phyloP scores from a whole-genome alignment of 2,797 vertebrate species.

The Pseudochirops cupreus region DNA sequence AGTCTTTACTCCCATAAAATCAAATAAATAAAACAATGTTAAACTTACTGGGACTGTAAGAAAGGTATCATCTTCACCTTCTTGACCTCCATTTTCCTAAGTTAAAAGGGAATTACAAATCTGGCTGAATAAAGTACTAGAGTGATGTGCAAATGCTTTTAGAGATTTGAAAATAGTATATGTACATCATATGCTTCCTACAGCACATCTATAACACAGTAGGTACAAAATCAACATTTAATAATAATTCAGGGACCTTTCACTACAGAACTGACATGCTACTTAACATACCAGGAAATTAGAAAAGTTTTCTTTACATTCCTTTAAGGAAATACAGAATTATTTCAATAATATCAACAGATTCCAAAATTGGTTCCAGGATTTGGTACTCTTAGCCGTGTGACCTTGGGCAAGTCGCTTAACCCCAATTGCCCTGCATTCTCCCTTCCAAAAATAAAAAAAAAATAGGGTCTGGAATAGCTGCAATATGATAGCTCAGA shows the following conservation, averaged over 20 bases:
- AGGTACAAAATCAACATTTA: slow-evolving; percentile 49
- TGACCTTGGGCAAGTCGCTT: too few species aligned
- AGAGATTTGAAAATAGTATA: slow-evolving; percentile 43
- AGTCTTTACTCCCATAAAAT: slow-evolving; percentile 65
- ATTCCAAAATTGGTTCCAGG: slow-evolving; percentile 48
- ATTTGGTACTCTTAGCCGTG: too few species aligned
- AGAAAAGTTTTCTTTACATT: slow-evolving; percentile 27
- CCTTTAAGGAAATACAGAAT: slow-evolving; percentile 1
- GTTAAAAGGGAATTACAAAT: slow-evolving; percentile 75
- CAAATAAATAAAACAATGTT: slow-evolving; percentile 65
- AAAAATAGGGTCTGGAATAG: slow-evolving; percentile 46
- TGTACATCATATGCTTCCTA: slow-evolving; percentile 25
- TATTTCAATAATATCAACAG: slow-evolving; percentile 43
- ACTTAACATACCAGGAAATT: slow-evolving; percentile 20
- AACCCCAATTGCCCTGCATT: too few species aligned
- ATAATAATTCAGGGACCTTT: slow-evolving; percentile 35
- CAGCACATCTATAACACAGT: slow-evolving; percentile 1
- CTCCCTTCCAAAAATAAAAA: too few species aligned
- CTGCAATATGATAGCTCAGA: not conserved
- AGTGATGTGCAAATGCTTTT: slow-evolving; percentile 61
- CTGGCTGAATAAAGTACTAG: slow-evolving; percentile 75
- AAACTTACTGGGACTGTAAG: slow-evolving; percentile 84
- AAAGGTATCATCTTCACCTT: slow-evolving; percentile 85
- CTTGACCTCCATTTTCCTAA: slow-evolving; percentile 86
- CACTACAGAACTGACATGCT: slow-evolving; percentile 55